Conservation (phyloP, 2,113 vertebrate genomes). For the Calonectris borealis region DNA sequence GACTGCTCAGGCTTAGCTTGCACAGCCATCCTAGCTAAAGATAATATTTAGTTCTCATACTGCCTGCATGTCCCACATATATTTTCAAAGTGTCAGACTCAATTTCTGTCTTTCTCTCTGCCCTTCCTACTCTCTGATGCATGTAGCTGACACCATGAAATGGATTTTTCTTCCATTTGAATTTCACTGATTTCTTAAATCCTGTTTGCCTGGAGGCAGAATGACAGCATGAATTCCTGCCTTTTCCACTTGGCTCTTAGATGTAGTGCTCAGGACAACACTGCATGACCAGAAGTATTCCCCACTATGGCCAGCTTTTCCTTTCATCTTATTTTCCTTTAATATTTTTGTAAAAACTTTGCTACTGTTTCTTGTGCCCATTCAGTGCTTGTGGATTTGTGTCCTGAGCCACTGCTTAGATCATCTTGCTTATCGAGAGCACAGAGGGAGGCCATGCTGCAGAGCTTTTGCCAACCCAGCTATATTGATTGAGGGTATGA, state of each 20-base stretch:
- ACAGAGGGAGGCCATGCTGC: rapidly evolving
- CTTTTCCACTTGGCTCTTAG: not conserved
- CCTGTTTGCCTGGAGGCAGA: not conserved
- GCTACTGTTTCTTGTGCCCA: not conserved
- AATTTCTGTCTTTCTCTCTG: not conserved
- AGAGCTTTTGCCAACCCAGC: not conserved
- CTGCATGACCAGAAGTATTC: not conserved
- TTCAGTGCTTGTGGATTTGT: not conserved
- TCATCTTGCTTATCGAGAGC: not conserved
- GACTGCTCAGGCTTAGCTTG: not conserved
- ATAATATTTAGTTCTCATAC: not conserved
- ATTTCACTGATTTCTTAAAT: slow-evolving; percentile 25
- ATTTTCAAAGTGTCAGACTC: not conserved
- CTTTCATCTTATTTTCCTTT: not conserved
- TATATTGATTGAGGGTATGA: not conserved
- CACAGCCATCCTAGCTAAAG: not conserved
- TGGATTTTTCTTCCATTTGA: slow-evolving; percentile 22
- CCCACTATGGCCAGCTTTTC: not conserved
- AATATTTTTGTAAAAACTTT: not conserved
- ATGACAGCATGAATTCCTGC: not conserved
- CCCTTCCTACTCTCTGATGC: not conserved
- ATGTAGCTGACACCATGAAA: not conserved
- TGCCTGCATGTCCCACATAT: not conserved
- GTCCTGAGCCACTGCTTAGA: not conserved
- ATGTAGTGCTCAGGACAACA: not conserved